Evolutionary conservation across 2,797 vertebrate genomes (phyloP).

Genomic region (Parauchenoglanis ngamensis): DNA sequence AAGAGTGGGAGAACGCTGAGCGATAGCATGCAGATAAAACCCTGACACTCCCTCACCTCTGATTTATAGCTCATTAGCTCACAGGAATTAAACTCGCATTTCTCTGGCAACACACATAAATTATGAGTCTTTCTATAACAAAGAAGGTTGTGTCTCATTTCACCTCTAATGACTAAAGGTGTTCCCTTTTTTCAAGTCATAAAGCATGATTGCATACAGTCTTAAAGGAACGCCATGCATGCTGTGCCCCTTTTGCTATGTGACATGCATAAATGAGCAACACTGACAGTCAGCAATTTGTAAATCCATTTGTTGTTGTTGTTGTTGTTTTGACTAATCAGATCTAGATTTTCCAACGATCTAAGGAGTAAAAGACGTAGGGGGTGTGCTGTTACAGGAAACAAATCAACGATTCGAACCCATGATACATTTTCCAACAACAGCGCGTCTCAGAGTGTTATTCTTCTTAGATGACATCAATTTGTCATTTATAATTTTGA

Average conservation of each 20-base stretch:
- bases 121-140: slow-evolving; percentile 65
- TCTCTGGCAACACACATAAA: slow-evolving; percentile 69
- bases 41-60: slow-evolving; percentile 52
- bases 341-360: not conserved
- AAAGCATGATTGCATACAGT: slow-evolving; percentile 37
- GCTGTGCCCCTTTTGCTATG: not conserved
- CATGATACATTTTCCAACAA: not conserved
- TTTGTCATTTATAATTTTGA: not conserved
- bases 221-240: not conserved
- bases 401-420: not conserved
- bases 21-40: slow-evolving; percentile 28
- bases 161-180: slow-evolving; percentile 71
- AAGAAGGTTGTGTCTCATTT: slow-evolving; percentile 63
- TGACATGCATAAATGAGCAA: not conserved
- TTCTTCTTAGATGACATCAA: not conserved
- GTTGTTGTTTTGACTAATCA: not conserved
- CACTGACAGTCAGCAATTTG: not conserved
- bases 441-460: not conserved
- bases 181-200: slow-evolving; percentile 49
- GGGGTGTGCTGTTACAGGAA: not conserved
- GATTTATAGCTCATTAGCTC: slow-evolving; percentile 75
- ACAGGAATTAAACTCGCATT: slow-evolving; percentile 76
- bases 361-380: not conserved
- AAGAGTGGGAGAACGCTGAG: not conserved
- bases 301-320: not conserved